Evolutionary conservation across 2,113 vertebrate species (phyloP).

Genomic region (Notechis scutatus): DNA sequence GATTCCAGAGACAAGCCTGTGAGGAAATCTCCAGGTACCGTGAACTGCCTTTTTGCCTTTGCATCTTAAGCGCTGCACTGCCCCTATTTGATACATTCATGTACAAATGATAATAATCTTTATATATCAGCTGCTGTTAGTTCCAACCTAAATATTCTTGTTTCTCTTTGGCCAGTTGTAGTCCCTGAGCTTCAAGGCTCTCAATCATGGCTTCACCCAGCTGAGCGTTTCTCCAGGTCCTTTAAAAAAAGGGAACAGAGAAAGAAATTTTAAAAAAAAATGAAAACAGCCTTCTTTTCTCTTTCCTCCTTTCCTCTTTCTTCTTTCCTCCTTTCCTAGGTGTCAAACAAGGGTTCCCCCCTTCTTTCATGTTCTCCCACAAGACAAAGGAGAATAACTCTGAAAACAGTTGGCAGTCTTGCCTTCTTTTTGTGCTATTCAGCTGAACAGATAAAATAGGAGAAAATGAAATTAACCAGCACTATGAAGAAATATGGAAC

Average conservation of each 20-base stretch:
- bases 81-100: not conserved
- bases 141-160: conserved; percentile 92
- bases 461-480: conserved; percentile 14
- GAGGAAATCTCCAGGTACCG: not conserved
- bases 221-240: conserved; percentile 95
- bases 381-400: not conserved
- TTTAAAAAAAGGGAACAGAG: conserved; percentile 47
- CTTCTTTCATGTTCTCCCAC: not conserved
- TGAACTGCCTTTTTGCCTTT: not conserved
- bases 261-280: conserved; percentile 28
- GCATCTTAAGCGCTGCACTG: not conserved
- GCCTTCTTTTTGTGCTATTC: not conserved
- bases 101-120: not conserved
- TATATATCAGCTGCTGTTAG: not conserved
- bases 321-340: not conserved
- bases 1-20: not conserved
- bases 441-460: not conserved
- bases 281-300: not conserved
- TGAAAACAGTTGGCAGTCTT: not conserved
- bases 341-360: not conserved
- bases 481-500: not conserved
- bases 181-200: conserved; percentile 94
- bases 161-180: conserved; percentile 96
- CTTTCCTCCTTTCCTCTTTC: not conserved
- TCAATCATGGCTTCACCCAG: conserved; percentile 97